phyloP scores from a whole-genome alignment of 2,888 invertebrate genomes.

The Panopea generosa region DNA sequence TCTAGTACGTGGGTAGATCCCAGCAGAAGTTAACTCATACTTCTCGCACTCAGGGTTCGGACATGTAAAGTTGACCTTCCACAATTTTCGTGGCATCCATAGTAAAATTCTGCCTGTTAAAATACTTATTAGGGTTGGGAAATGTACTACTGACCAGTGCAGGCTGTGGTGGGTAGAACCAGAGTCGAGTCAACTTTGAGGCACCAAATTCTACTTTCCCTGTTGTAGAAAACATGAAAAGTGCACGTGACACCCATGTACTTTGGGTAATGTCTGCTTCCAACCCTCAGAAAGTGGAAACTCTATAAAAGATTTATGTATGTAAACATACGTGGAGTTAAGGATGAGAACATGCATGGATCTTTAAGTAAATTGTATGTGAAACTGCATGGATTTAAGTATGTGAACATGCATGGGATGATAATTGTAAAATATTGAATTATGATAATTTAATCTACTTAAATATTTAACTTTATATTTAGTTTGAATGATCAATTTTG shows the following conservation, averaged over 20 bases:
- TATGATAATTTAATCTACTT: too few relatives aligned
- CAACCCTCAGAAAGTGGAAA: too few relatives aligned
- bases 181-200: constrained; percentile 21
- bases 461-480: too few relatives aligned
- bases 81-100: constrained; percentile 46
- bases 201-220: constrained; percentile 35
- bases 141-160: not conserved
- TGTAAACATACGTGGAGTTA: not conserved
- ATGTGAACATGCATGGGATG: too few relatives aligned
- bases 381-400: too few relatives aligned
- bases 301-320: not conserved
- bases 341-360: too few relatives aligned
- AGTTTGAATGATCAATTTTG: too few relatives aligned
- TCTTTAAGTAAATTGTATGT: too few relatives aligned
- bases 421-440: too few relatives aligned
- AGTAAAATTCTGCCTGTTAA: constrained; percentile 44
- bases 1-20: constrained; percentile 39
- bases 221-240: constrained; percentile 27
- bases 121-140: constrained; percentile 10
- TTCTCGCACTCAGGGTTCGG: constrained; percentile 18
- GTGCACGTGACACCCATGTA: constrained; percentile 45
- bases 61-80: constrained; percentile 7
- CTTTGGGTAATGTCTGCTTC: constrained; percentile 41
- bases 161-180: constrained; percentile 60
- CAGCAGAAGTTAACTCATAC: constrained; percentile 22